Evolutionary conservation across 2,113 vertebrate species (phyloP).

Genomic region (Gopherus flavomarginatus): DNA sequence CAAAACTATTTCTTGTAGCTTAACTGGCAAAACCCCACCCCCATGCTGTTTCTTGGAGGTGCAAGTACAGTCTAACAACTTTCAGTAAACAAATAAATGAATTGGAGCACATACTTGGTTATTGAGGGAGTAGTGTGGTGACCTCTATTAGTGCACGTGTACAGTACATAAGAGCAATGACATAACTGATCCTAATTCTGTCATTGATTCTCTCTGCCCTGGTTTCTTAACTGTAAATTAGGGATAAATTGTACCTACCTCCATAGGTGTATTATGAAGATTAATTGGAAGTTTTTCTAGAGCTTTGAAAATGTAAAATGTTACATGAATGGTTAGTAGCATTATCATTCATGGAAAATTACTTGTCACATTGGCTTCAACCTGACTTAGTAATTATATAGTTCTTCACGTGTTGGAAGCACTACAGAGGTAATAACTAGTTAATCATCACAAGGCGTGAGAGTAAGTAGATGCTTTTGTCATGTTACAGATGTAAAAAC

Average conservation of each 20-base stretch:
- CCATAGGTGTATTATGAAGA: neutral
- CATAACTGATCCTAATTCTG: neutral
- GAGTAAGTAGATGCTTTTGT: neutral
- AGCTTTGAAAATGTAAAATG: neutral
- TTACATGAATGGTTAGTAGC: neutral
- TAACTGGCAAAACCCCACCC: neutral
- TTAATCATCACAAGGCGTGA: neutral
- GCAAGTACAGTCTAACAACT: neutral
- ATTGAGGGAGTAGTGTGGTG: neutral
- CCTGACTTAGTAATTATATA: neutral
- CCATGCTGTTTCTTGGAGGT: neutral
- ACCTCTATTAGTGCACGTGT: neutral
- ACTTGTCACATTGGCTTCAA: neutral
- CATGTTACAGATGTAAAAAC: neutral
- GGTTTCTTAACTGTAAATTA: neutral
- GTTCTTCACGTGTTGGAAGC: neutral
- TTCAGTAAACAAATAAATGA: neutral
- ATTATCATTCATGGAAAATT: neutral
- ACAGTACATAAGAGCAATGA: neutral
- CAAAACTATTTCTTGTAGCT: neutral
- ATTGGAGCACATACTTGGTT: neutral
- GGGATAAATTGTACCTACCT: neutral
- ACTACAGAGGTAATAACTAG: neutral
- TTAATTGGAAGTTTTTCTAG: neutral
- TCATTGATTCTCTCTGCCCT: neutral